A percentile compares a stretch with the other conserved stretches of the same genome.
These are phyloP conservation scores for Tryphoninae sp. DNA, from an alignment of 2,888 invertebrate species.

Conservation along the genomic window DNA sequence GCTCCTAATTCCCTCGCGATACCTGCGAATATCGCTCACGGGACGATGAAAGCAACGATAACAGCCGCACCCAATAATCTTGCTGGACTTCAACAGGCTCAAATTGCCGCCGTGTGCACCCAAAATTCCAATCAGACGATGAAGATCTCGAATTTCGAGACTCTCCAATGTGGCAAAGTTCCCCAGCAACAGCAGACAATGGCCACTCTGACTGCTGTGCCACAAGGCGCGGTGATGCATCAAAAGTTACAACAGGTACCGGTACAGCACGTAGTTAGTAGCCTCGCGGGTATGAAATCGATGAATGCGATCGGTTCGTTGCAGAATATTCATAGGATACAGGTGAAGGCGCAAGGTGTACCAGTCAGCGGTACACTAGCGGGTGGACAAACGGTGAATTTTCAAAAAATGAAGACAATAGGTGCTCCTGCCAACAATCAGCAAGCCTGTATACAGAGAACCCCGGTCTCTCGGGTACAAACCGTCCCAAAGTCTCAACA, in stretches of 20 bases:
- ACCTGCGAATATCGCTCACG: conserved; percentile 53
- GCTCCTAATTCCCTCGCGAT: conserved; percentile 28
- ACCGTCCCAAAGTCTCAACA: conserved; percentile 70
- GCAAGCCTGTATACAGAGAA: conserved; percentile 67
- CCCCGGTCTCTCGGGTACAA: conserved; percentile 71
- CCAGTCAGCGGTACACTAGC: conserved; percentile 55
- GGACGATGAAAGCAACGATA: conserved; percentile 38
- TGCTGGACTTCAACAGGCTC: conserved; percentile 44
- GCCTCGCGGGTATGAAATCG: conserved; percentile 67
- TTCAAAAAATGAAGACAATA: conserved; percentile 73
- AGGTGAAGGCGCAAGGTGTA: conserved; percentile 70
- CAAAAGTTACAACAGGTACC: conserved; percentile 70
- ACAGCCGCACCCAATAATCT: conserved; percentile 47
- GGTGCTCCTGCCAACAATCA: conserved; percentile 62
- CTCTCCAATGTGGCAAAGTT: conserved; percentile 52
- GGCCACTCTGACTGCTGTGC: conserved; percentile 50
- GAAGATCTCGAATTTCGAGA: conserved; percentile 65
- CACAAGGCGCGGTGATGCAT: conserved; percentile 59
- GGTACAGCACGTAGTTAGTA: conserved; percentile 57
- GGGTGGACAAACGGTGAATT: conserved; percentile 70
- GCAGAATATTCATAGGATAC: conserved; percentile 73
- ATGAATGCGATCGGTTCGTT: conserved; percentile 66
- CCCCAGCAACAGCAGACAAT: conserved; percentile 65
- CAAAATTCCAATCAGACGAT: conserved; percentile 67
- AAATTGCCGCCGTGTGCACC: conserved; percentile 57